Conservation (phyloP, 2,888 invertebrate genomes). For the Melinopterus prodromus region DNA sequence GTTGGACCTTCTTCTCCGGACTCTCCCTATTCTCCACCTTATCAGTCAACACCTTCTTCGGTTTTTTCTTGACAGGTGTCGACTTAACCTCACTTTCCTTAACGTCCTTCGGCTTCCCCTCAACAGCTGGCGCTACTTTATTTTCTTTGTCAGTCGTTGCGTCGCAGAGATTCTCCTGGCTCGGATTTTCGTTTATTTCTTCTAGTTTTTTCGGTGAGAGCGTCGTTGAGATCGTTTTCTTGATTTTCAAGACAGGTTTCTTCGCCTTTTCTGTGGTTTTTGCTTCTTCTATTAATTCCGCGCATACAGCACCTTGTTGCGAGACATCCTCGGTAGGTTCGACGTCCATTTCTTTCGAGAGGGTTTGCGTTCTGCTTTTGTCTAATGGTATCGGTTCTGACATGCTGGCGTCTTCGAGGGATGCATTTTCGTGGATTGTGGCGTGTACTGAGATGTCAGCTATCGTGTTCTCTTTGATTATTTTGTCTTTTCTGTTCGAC, state of each 20-base stretch:
- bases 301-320: constrained; percentile 58
- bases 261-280: constrained; percentile 54
- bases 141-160: constrained; percentile 50
- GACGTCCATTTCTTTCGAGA: constrained; percentile 55
- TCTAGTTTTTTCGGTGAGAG: constrained; percentile 49
- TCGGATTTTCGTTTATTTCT: constrained; percentile 58
- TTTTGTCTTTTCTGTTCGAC: constrained; percentile 70
- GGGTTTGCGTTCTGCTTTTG: constrained; percentile 55
- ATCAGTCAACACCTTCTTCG: constrained; percentile 56
- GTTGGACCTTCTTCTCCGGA: constrained; percentile 13
- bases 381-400: constrained; percentile 51
- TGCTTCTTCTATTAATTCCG: constrained; percentile 60
- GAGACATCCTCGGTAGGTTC: constrained; percentile 51
- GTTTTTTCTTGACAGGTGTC: constrained; percentile 43
- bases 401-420: constrained; percentile 52
- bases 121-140: constrained; percentile 6
- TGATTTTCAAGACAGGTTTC: constrained; percentile 43
- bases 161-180: constrained; percentile 54
- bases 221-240: constrained; percentile 42
- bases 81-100: constrained; percentile 43
- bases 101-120: constrained; percentile 25
- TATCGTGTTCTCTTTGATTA: constrained; percentile 58
- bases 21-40: constrained; percentile 53
- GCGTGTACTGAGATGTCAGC: constrained; percentile 57
- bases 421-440: constrained; percentile 48